Evolutionary conservation across 2,797 vertebrate genomes (phyloP).

Genomic region (Spinus olivaceus): DNA sequence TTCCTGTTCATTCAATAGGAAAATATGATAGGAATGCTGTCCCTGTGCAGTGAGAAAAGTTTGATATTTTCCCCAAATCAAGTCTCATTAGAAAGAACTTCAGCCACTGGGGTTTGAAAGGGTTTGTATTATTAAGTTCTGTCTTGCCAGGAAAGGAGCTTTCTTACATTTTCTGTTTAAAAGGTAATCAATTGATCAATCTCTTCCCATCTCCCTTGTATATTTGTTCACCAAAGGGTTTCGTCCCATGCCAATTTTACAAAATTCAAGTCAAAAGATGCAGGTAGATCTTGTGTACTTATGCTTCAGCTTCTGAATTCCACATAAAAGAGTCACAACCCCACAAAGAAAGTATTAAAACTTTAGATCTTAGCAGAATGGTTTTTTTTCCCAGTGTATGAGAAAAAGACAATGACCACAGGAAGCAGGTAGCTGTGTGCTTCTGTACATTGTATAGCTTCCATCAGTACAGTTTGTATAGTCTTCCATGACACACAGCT

Average conservation of each 20-base stretch:
- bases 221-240: neutral
- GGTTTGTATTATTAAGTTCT: constrained; percentile 7
- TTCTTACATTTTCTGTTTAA: constrained; percentile 15
- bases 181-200: neutral
- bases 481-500: neutral
- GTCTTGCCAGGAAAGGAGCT: neutral
- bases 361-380: neutral
- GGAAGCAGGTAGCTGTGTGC: neutral
- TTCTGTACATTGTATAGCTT: neutral
- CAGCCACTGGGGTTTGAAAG: neutral
- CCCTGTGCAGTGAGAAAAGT: constrained; percentile 17
- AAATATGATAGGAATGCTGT: constrained; percentile 53
- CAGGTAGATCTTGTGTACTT: neutral
- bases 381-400: neutral
- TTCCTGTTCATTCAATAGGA: constrained; percentile 30
- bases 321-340: neutral
- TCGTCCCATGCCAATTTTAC: neutral
- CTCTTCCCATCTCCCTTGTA: neutral
- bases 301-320: neutral
- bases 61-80: constrained; percentile 11
- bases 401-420: neutral
- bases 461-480: neutral
- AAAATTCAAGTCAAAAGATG: constrained; percentile 12
- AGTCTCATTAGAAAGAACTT: constrained; percentile 5
- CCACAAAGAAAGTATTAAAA: neutral